Percentiles rank a stretch among this genome's conserved stretches.
These are phyloP conservation scores for Caenorhabditis latens DNA, from an alignment of 1,140 invertebrate genomes.

Conservation along the genomic window DNA sequence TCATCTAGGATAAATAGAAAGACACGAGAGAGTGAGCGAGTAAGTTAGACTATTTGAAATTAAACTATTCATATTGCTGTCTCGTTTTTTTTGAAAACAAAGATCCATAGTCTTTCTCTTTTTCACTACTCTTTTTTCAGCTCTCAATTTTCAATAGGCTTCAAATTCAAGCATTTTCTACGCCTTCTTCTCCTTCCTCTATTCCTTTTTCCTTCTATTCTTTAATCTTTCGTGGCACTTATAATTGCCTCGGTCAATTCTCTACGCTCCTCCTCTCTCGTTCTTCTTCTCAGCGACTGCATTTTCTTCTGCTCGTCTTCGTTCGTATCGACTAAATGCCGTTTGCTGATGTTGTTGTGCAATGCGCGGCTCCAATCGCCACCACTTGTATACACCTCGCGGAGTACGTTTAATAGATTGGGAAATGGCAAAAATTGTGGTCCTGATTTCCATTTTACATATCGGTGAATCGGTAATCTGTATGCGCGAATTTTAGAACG, in stretches of 20 bases:
- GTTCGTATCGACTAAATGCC: not conserved
- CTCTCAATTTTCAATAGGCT: no score
- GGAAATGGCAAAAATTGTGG: slow-evolving; percentile 45
- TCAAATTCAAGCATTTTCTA: not conserved
- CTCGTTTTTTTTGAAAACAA: not conserved
- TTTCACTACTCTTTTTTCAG: no score
- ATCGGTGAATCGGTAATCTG: slow-evolving; percentile 53
- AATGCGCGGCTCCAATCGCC: slow-evolving; percentile 57
- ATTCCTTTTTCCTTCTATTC: not conserved
- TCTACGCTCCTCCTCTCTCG: slow-evolving; percentile 31
- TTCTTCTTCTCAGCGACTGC: slow-evolving; percentile 18
- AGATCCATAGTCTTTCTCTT: no score
- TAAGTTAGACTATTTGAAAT: not conserved
- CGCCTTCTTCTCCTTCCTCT: not conserved
- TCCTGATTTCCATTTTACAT: slow-evolving; percentile 55
- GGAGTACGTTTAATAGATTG: slow-evolving; percentile 31
- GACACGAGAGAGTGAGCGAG: not conserved
- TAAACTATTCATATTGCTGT: not conserved
- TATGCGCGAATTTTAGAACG: slow-evolving; percentile 31
- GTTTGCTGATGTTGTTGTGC: slow-evolving; percentile 57
- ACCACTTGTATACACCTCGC: slow-evolving; percentile 51
- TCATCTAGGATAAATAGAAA: not conserved
- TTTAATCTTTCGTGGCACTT: not conserved
- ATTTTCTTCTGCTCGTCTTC: slow-evolving; percentile 26
- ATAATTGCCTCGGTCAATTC: slow-evolving; percentile 18